phyloP scores from a whole-genome alignment of 2,797 vertebrate genomes.

The Atherinosoma microstoma region DNA sequence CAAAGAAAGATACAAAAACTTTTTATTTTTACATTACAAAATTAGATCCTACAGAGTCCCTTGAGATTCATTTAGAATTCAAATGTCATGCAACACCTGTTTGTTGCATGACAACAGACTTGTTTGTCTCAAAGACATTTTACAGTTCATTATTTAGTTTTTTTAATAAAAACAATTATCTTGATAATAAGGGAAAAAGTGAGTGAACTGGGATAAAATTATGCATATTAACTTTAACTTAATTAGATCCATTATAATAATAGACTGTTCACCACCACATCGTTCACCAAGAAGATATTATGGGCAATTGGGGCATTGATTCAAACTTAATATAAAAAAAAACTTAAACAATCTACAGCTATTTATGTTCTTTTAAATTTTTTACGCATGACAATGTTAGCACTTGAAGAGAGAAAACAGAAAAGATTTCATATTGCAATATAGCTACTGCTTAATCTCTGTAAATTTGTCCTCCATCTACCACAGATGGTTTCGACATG shows the following conservation, averaged over 20 bases:
- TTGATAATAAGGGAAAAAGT: too few relatives aligned
- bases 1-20: neutral
- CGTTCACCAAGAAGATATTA: neutral
- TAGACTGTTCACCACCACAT: neutral
- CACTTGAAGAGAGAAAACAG: neutral
- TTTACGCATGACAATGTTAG: neutral
- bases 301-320: neutral
- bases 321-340: neutral
- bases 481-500: slow-evolving; percentile 56
- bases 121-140: too few relatives aligned
- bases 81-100: neutral
- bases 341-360: too few relatives aligned
- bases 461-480: slow-evolving; percentile 23
- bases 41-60: neutral
- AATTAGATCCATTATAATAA: neutral
- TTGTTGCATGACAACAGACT: neutral
- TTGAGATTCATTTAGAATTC: neutral
- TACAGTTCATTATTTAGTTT: too few relatives aligned
- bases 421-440: neutral
- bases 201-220: too few relatives aligned
- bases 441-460: slow-evolving; percentile 1
- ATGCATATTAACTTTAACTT: too few relatives aligned
- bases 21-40: neutral
- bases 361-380: neutral
- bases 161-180: too few relatives aligned